These are phyloP conservation scores for Plotosus lineatus DNA, from an alignment of 2,113 vertebrate genomes.

Conservation along the genomic window DNA sequence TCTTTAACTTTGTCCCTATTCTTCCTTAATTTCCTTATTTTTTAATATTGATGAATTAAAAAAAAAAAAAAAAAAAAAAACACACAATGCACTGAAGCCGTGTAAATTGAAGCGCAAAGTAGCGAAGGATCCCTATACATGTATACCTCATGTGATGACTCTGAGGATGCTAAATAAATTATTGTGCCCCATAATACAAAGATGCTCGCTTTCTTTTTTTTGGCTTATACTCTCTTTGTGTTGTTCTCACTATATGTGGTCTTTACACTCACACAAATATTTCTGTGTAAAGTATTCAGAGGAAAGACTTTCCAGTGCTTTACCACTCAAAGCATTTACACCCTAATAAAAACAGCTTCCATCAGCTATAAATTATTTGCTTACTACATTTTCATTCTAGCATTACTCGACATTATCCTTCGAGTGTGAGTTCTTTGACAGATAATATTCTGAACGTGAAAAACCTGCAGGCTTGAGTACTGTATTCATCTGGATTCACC, in stretches of 20 bases:
- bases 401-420: background rate
- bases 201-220: background rate
- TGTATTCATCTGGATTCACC: slow-evolving; percentile 17
- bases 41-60: too few relatives aligned
- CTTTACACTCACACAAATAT: background rate
- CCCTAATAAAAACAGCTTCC: slow-evolving; percentile 1
- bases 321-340: background rate
- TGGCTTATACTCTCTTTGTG: slow-evolving; percentile 5
- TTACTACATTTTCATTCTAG: background rate
- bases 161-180: background rate
- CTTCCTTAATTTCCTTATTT: too few relatives aligned
- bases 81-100: too few relatives aligned
- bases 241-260: slow-evolving; percentile 23
- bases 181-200: slow-evolving; percentile 3
- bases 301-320: slow-evolving; percentile 4
- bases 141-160: background rate
- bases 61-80: too few relatives aligned
- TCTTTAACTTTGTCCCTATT: too few relatives aligned
- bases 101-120: too few relatives aligned
- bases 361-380: background rate
- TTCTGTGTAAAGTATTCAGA: background rate
- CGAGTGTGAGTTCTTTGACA: background rate
- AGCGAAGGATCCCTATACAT: too few relatives aligned
- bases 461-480: background rate
- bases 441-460: background rate